Conservation (phyloP, 2,113 vertebrate genomes). For the Capreolus pygargus region DNA sequence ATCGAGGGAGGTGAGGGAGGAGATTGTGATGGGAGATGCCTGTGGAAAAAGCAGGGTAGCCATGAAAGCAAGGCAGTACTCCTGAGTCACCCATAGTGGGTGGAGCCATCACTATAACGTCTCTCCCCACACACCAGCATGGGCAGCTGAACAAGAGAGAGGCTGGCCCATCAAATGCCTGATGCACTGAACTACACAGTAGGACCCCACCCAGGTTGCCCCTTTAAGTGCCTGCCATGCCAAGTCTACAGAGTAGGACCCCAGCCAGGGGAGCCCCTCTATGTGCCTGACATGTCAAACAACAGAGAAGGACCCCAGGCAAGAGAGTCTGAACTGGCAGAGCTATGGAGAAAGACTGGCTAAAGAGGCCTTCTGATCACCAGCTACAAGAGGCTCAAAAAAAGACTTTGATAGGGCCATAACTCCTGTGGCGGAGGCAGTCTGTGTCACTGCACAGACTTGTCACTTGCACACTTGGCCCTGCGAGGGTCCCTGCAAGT, state of each 20-base stretch:
- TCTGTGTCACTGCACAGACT: background rate
- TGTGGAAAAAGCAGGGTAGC: background rate
- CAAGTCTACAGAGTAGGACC: background rate
- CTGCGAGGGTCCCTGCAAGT: background rate
- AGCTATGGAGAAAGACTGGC: background rate
- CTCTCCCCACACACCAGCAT: background rate
- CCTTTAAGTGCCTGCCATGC: background rate
- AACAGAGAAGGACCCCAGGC: background rate
- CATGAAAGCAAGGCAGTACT: background rate
- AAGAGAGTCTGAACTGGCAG: background rate
- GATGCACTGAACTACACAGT: background rate
- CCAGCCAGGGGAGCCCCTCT: background rate
- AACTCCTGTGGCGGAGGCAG: background rate
- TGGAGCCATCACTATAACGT: background rate
- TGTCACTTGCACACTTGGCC: background rate
- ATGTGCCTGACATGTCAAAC: background rate
- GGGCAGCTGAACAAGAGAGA: background rate
- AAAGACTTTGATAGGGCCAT: background rate
- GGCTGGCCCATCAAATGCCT: background rate
- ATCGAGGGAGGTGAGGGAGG: background rate
- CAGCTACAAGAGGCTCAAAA: background rate
- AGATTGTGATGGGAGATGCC: background rate
- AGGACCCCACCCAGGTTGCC: background rate
- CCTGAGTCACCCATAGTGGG: background rate
- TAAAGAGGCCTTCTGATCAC: background rate